Evolutionary conservation across 2,113 vertebrate genomes (phyloP).

Genomic region (Terrapene triunguis): DNA sequence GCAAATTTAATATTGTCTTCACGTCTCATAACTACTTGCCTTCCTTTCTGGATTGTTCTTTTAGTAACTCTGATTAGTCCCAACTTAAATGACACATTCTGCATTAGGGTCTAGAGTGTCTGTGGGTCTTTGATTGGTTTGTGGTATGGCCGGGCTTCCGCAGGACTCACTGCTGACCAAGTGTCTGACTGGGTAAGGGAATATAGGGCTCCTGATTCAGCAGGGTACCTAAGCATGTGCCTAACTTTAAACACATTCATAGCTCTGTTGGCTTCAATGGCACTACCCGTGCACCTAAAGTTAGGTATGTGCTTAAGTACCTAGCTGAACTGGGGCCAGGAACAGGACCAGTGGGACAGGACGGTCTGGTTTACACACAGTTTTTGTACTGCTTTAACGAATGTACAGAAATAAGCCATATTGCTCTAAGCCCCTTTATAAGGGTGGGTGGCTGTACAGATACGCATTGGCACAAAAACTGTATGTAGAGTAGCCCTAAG

Average conservation of each 20-base stretch:
- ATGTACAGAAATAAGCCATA: not conserved
- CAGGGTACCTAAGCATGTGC: not conserved
- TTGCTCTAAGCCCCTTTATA: fast-evolving
- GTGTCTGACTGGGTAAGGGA: not conserved
- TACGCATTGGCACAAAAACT: not conserved
- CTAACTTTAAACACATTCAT: not conserved
- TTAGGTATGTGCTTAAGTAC: conserved; percentile 45
- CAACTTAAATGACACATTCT: not conserved
- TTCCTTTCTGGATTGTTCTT: not conserved
- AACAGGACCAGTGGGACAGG: not conserved
- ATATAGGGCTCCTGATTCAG: not conserved
- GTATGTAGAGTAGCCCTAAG: not conserved
- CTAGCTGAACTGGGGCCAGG: not conserved
- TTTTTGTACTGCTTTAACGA: not conserved
- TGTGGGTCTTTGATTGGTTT: not conserved
- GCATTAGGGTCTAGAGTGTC: not conserved
- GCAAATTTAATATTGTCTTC: not conserved
- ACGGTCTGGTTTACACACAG: fast-evolving
- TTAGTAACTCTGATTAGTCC: not conserved
- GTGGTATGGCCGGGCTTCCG: fast-evolving
- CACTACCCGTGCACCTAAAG: conserved; percentile 40
- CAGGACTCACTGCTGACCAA: fast-evolving
- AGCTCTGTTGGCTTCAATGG: not conserved
- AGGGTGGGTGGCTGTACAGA: not conserved
- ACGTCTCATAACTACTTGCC: not conserved